Percentiles rank a stretch among this genome's conserved stretches.
These are phyloP conservation scores for Sebastes diaconus DNA, from an alignment of 2,797 vertebrate genomes.

Conservation along the genomic window DNA sequence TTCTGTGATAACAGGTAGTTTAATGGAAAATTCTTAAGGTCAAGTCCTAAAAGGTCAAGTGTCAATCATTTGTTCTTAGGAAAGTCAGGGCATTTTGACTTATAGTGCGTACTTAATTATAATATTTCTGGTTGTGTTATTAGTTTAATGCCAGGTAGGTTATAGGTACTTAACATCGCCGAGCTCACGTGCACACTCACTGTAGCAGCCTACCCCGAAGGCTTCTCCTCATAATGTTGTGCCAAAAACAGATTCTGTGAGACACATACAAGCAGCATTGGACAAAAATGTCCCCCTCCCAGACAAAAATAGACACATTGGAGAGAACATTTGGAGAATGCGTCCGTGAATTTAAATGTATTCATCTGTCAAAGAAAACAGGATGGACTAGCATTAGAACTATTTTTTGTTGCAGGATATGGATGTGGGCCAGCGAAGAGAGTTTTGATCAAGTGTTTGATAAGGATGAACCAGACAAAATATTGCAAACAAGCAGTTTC, in stretches of 20 bases:
- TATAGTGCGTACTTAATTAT: neutral
- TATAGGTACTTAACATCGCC: neutral
- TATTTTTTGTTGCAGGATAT: neutral
- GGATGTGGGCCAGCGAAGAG: too few species aligned
- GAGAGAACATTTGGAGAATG: neutral
- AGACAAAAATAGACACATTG: neutral
- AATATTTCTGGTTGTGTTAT: neutral
- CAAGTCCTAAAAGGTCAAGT: neutral
- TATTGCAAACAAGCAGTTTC: too few species aligned
- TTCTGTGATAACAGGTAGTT: neutral
- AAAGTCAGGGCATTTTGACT: neutral
- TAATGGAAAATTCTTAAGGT: neutral
- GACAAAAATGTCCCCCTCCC: neutral
- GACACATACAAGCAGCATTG: neutral
- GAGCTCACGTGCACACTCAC: neutral
- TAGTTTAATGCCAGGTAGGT: neutral
- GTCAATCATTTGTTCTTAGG: too few species aligned
- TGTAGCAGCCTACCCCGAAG: constrained; percentile 13
- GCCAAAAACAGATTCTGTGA: constrained; percentile 8
- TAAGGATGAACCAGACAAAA: too few species aligned
- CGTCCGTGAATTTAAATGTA: neutral
- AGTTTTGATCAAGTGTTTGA: too few species aligned
- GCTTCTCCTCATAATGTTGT: neutral
- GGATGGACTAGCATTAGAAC: neutral
- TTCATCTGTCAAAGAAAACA: neutral